Conservation (phyloP, 1,140 invertebrate genomes). For the Catajapyx aquilonaris region DNA sequence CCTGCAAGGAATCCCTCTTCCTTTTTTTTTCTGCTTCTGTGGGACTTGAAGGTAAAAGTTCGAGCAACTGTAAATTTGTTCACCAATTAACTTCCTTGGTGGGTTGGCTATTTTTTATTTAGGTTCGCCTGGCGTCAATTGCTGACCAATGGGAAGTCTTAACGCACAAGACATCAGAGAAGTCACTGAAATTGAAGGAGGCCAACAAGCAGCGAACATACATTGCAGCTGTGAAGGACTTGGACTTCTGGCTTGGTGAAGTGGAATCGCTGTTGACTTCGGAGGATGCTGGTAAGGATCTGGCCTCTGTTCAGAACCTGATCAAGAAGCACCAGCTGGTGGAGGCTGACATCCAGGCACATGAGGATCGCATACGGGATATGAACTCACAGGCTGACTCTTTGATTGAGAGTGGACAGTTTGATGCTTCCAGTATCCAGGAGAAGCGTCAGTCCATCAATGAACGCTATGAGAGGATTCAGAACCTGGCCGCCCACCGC, state of each 20-base stretch:
- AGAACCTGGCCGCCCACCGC: slow-evolving; percentile 40
- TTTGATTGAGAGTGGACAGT: slow-evolving; percentile 82
- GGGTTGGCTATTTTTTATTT: no score
- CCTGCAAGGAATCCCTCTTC: no score
- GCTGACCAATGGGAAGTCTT: slow-evolving; percentile 97
- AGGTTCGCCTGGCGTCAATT: slow-evolving; percentile 65
- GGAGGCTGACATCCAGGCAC: slow-evolving; percentile 88
- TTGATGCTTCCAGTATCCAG: slow-evolving; percentile 80
- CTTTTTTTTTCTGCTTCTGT: no score
- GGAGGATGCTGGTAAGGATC: slow-evolving; percentile 94
- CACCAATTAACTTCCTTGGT: no score
- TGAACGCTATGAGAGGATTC: slow-evolving; percentile 78
- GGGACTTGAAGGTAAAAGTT: no score
- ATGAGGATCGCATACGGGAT: slow-evolving; percentile 88
- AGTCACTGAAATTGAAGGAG: slow-evolving; percentile 93
- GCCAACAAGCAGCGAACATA: slow-evolving; percentile 97
- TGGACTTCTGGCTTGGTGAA: slow-evolving; percentile 99
- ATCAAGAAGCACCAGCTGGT: slow-evolving; percentile 98
- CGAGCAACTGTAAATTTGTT: no score
- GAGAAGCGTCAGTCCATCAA: slow-evolving; percentile 84
- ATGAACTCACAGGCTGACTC: slow-evolving; percentile 90
- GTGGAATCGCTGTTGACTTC: slow-evolving; percentile 90
- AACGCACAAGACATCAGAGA: slow-evolving; percentile 93
- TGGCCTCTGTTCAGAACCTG: slow-evolving; percentile 95
- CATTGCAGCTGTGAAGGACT: slow-evolving; percentile 97